phyloP scores from a whole-genome alignment of 2,797 vertebrate species.

The Sebastes vulpes region DNA sequence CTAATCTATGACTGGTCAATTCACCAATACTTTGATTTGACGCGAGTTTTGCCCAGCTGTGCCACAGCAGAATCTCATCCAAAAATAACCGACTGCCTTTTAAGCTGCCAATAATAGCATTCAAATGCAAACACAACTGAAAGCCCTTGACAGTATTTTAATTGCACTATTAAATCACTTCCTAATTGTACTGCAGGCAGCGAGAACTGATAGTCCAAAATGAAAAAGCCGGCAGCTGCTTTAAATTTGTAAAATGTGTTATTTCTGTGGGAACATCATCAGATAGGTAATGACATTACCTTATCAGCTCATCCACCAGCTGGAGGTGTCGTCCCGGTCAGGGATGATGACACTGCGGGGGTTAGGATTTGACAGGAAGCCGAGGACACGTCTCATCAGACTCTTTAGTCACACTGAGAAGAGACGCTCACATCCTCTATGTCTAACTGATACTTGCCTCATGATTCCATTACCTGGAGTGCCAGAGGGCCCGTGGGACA shows the following conservation, averaged over 20 bases:
- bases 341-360: constrained; percentile 38
- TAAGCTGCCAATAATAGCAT: constrained; percentile 35
- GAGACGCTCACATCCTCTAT: constrained; percentile 54
- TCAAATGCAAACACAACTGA: constrained; percentile 37
- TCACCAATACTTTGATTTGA: constrained; percentile 15
- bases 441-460: constrained; percentile 68
- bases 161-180: constrained; percentile 54
- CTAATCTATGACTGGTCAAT: background rate
- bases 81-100: constrained; percentile 31
- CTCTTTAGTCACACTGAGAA: constrained; percentile 60
- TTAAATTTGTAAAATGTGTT: constrained; percentile 27
- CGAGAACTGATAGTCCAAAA: constrained; percentile 24
- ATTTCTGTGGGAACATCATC: constrained; percentile 22
- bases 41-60: constrained; percentile 19
- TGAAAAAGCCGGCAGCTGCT: constrained; percentile 34
- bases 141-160: constrained; percentile 65
- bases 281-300: constrained; percentile 29
- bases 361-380: constrained; percentile 45
- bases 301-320: constrained; percentile 44
- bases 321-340: constrained; percentile 38
- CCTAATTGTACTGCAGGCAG: constrained; percentile 29
- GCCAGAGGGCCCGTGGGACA: constrained; percentile 60
- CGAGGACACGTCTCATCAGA: constrained; percentile 50
- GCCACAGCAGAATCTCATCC: constrained; percentile 14
- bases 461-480: constrained; percentile 65